Base-by-base conservation (phyloP, 2,113 vertebrate genomes). In the Orientallactaga bullata region DNA sequence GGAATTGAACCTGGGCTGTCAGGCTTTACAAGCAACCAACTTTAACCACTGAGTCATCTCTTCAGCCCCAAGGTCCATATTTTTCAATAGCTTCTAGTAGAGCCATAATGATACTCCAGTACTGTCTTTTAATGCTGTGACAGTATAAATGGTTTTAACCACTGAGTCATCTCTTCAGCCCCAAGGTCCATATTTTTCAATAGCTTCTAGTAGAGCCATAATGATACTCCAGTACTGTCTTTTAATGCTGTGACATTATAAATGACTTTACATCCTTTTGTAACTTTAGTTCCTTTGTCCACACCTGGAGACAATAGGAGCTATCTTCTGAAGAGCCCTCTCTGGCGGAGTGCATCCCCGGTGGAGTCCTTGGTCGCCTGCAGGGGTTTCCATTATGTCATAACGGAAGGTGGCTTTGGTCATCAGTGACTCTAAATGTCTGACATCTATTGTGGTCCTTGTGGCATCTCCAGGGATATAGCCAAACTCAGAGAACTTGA, bases 321-420 rank as follows among this genome's bases (percentile, higher is more conserved):
- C 74, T 13, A 21, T 80, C 47, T 32, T 37, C n/a, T 68, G 3
- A 88, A 35, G 6, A 9, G 7, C 17, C 2, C 68, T 30, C 1
- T 0, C 15, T 11, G 0, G 0, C 23, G n/a, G 35, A 35, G 51
- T 28, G n/a, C 10, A 3, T 66, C n/a, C 16, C 37, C 16, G 4
- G 18, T 26, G 3, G 9, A 7, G 2, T 3, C 47, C 23, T 65
- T 63, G 23, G 3, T 37, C 30, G 32, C 35, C 17, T 47, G 15
- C 1, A 35, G 15, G 79, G 21, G 16, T 61, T 86, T 51, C 8
- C 3, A 32, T 61, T 6, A 55, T 7, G 51, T 72, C 28, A 6
- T 23, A n/a, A 18, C 26, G n/a, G 0, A 42, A 17, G 60, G 3
- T 47, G 5, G 55, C 58, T 63, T 18, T 83, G 2, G 5, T 68